Base-by-base conservation (phyloP, 2,113 vertebrate genomes). In the Aptenodytes forsteri region DNA sequence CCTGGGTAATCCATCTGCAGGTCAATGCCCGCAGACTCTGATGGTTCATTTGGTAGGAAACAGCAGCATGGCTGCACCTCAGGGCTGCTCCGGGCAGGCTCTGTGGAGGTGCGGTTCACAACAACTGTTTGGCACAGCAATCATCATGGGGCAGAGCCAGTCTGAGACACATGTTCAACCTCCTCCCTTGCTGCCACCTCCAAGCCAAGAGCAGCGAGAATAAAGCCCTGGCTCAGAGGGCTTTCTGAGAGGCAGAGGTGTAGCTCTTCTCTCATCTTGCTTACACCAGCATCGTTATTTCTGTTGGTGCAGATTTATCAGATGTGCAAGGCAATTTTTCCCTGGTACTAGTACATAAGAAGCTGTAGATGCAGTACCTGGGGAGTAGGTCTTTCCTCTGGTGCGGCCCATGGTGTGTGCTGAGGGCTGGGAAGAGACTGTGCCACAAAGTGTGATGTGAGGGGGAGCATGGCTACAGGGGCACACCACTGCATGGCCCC, bases 381-480 rank as follows among this genome's bases (percentile, higher is more conserved):
- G 7, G n/a, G 13, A 50, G 10, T 1, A 11, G 14, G 4, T 6
- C 12, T 44, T 10, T 5, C 8, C 65, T n/a, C 29, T 2, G 6
- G 11, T 6, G 8, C 6, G 9, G 72, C 22, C 38, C 6, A 3
- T 11, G 29, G 13, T 4, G 9, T 22, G 16, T 19, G 46, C 50
- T n/a, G 58, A 22, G 18, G 26, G 12, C 23, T 65, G 66, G 65
- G 16, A 56, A 49, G 62, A 65, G 52, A 3, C 38, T 58, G 69
- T 44, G 55, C 16, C 27, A 2, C 0, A 0, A 2, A 2, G 32
- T 5, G n/a, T 25, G 42, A 0, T 4, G 4, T 2, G 29, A 56
- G 5, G 10, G 21, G 15, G 8, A 16, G 8, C 3, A 0, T 3
- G 7, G 1, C 26, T 11, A 2, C 7, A 12, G 10, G 30, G 5